These are phyloP conservation scores for Sebastes matsubarae DNA, from an alignment of 2,797 vertebrate genomes.

Conservation along the genomic window DNA sequence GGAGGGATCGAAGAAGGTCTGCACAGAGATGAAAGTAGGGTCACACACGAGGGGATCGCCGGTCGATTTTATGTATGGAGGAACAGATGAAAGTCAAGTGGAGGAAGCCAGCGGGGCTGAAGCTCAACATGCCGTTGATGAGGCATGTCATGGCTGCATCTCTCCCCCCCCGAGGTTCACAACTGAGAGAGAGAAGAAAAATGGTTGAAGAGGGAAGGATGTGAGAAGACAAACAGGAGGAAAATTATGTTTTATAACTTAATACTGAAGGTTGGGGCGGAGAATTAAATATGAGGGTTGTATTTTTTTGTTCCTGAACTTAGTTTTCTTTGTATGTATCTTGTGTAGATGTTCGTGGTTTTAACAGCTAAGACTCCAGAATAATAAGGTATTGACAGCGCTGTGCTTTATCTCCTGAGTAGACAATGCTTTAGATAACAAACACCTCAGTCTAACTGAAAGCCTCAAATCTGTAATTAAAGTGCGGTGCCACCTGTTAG, in stretches of 20 bases:
- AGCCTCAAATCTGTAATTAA: slow-evolving; percentile 16
- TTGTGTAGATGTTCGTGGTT: not conserved
- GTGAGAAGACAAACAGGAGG: not conserved
- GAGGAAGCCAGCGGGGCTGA: not conserved
- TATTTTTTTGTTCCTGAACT: not conserved
- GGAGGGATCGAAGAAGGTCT: not conserved
- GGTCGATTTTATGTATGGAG: not conserved
- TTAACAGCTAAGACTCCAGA: slow-evolving; percentile 8
- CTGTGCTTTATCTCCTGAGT: not conserved
- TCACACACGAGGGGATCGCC: not conserved
- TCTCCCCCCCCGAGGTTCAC: not conserved
- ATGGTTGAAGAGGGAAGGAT: not conserved
- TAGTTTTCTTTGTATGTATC: not conserved
- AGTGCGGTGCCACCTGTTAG: slow-evolving; percentile 24
- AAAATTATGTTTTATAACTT: not conserved
- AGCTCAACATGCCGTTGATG: slow-evolving; percentile 11
- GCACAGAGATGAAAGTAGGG: slow-evolving; percentile 2
- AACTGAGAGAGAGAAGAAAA: not conserved
- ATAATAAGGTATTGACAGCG: not conserved
- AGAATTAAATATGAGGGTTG: not conserved
- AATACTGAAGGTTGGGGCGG: not conserved
- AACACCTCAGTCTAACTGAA: slow-evolving; percentile 21
- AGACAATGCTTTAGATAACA: slow-evolving; percentile 10
- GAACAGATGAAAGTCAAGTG: slow-evolving; percentile 5
- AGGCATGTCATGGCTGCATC: slow-evolving; percentile 18